Evolutionary conservation across 2,888 invertebrate genomes (phyloP).

Genomic region (Quadroppia sp.): DNA sequence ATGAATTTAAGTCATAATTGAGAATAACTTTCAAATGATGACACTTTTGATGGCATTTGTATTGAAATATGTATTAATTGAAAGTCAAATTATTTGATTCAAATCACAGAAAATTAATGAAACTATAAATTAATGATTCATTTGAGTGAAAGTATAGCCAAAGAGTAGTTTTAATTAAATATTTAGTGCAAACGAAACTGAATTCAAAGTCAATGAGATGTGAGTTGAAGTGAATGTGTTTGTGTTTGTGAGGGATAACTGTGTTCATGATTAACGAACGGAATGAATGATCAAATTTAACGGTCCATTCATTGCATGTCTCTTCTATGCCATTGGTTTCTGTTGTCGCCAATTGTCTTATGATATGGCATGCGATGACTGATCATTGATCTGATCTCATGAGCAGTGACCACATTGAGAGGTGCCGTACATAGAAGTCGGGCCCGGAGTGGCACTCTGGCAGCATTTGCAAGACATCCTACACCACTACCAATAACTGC

Average conservation of each 20-base stretch:
- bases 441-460: conserved; percentile 61
- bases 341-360: conserved; percentile 10
- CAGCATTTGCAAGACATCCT: conserved; percentile 63
- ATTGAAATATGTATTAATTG: too few species aligned
- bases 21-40: too few species aligned
- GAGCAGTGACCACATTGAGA: conserved; percentile 56
- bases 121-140: neutral
- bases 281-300: conserved; percentile 15
- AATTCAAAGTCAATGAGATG: too few species aligned
- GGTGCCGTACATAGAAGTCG: conserved; percentile 77
- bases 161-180: too few species aligned
- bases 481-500: conserved; percentile 64
- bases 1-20: too few species aligned
- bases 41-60: too few species aligned
- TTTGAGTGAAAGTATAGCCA: too few species aligned
- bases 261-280: conserved; percentile 1
- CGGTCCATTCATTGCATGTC: conserved; percentile 35
- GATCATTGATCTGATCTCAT: conserved; percentile 23
- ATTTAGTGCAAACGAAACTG: too few species aligned
- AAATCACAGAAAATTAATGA: neutral
- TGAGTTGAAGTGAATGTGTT: too few species aligned
- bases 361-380: conserved; percentile 33
- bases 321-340: conserved; percentile 12
- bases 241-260: too few species aligned
- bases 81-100: too few species aligned